phyloP scores from a whole-genome alignment of 2,797 vertebrate species.

The Taenioides sp. region DNA sequence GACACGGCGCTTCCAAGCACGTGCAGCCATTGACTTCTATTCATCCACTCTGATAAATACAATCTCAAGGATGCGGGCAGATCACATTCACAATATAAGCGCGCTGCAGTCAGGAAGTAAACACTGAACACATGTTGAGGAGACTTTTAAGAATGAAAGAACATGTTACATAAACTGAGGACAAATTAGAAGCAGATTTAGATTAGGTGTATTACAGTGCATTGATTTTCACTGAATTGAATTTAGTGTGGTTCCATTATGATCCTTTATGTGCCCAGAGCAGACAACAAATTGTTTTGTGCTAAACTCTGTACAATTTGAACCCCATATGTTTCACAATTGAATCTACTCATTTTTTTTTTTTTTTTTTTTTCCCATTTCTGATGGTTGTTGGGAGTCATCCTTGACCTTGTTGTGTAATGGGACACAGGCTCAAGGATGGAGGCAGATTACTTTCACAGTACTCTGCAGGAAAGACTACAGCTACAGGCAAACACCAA shows the following conservation, averaged over 20 bases:
- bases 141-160: constrained; percentile 13
- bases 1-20: constrained; percentile 57
- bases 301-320: background rate
- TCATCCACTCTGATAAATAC: constrained; percentile 17
- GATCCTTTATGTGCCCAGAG: too few relatives aligned
- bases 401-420: background rate
- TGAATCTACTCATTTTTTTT: background rate
- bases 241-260: background rate
- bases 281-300: background rate
- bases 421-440: constrained; percentile 60
- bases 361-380: background rate
- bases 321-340: too few relatives aligned
- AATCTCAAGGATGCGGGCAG: constrained; percentile 65
- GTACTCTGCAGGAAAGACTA: constrained; percentile 44
- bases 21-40: background rate
- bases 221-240: background rate
- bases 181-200: background rate
- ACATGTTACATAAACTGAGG: constrained; percentile 6
- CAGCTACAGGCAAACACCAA: constrained; percentile 25
- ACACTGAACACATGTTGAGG: constrained; percentile 32
- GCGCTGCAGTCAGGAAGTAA: constrained; percentile 44
- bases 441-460: constrained; percentile 45
- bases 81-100: constrained; percentile 38
- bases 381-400: background rate
- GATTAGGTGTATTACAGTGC: background rate